Evolutionary conservation across 2,113 vertebrate species (phyloP), one percentile per base, ranked within the genome.

Genomic region (Athene noctua): DNA sequence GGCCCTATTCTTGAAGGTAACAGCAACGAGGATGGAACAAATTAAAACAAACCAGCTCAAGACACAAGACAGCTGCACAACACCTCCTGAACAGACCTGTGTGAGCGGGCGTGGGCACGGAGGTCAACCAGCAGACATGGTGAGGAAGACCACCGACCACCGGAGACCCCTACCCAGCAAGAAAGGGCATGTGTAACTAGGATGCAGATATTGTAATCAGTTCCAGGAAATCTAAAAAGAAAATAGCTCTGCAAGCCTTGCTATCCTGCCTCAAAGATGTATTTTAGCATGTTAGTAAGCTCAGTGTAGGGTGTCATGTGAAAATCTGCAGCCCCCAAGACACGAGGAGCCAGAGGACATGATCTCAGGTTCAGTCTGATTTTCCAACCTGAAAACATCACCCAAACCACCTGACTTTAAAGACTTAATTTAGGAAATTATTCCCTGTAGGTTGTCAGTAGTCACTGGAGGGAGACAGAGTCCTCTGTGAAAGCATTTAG

Each of bases 391-490:
- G 18, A 51, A 11, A 15, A 4, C 8, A n/a, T 40, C 0, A 7
- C 66, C 80, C 75, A 36, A 75, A 79, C 11, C 3, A 19, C 12
- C 5, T 32, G 17, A n/a, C 3, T 47, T 79, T 15, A 30, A n/a
- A 49, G 13, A 26, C 38, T 52, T 18, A 17, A 16, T 5, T 59
- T 54, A 29, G 32, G 14, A 91, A 5, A 11, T 9, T 68, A 13
- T n/a, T 91, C 59, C 30, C 27, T 80, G 79, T 52, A 75, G 44
- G 23, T 51, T 57, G 20, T 90, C 40, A 67, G 2, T 15, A 90
- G 89, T 86, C 90, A 92, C 88, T 92, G 86, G 82, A 83, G 91
- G 86, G 82, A 96, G 90, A 95, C 82, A 95, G 57, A 95, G 82
- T 80, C 57, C 65, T 85, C 59, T 1, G 0, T 63, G 86, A 91